Evolutionary conservation across 1,140 invertebrate genomes (phyloP), one percentile per base, ranked within the genome.

Genomic region (Dendrolimus kikuchii): DNA sequence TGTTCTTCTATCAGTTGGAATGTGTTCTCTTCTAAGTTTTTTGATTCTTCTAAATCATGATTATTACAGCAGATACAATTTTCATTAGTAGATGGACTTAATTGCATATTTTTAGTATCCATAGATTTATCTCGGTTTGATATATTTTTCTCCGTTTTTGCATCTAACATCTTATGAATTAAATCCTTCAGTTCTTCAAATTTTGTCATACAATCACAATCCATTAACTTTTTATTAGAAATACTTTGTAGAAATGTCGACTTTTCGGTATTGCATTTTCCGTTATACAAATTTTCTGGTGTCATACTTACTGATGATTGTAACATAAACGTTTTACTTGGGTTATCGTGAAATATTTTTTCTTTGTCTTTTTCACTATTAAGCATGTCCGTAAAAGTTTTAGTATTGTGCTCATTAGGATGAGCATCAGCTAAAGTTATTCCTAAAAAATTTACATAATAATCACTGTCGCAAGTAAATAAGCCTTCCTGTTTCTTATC

Each of bases 1-100:
- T 86, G 68, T 51, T 81, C 66, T 63, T 77, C 71, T 36, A 86
- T 57, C 49, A 86, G 75, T 58, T 72, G 62, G 69, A 80, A 86
- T 5, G 75, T 64, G 60, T 86, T 86, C 5, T 71, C 49, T 66
- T 86, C 79, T 53, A 86, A 70, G 36, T 86, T 74, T 38, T 66
- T 71, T 9, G 56, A 64, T 40, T 73, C 68, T 9, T 67, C 66
- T 40, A 56, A 45, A 52, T 65, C 55, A 38, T 44, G 9, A 9
- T 9, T 49, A 48, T 64, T 51, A 59, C 80, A 83, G 51, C 82
- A 86, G 55, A 83, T 51, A 59, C 79, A 81, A 49, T 40, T 46
- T 43, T 55, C 49, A 45, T 23, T 23, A 23, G 23, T 23, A 23
- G 23, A 23, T 23, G 23, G 23, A 23, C 23, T 23, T 23, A 23